Evolutionary conservation across 2,888 invertebrate species (phyloP).

Genomic region (Phrixothrix hirtus): DNA sequence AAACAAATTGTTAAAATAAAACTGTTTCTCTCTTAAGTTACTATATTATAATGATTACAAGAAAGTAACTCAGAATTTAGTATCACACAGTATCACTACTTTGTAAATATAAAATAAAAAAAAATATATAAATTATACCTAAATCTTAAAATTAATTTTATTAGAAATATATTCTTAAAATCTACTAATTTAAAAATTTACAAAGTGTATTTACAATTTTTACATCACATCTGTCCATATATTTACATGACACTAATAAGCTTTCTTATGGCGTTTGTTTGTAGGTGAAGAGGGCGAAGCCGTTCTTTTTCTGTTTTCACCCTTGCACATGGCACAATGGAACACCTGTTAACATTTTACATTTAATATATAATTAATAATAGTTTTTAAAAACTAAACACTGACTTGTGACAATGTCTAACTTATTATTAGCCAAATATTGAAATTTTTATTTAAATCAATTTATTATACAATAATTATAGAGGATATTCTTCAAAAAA

Average conservation of each 20-base stretch:
- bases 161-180: conserved; percentile 35
- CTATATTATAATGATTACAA: too few species aligned
- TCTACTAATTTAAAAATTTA: conserved; percentile 37
- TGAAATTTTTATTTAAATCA: too few species aligned
- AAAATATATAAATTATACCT: conserved; percentile 24
- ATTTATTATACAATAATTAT: too few species aligned
- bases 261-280: conserved; percentile 47
- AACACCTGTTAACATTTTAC: conserved; percentile 49
- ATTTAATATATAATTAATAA: too few species aligned
- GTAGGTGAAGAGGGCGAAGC: conserved; percentile 43
- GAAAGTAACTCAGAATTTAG: too few species aligned
- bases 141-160: conserved; percentile 24
- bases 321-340: conserved; percentile 59
- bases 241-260: conserved; percentile 43
- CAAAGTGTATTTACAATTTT: conserved; percentile 46
- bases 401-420: too few species aligned
- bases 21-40: too few species aligned
- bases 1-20: too few species aligned
- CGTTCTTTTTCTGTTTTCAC: conserved; percentile 39
- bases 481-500: too few species aligned
- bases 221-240: conserved; percentile 39
- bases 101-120: conserved; percentile 45
- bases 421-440: too few species aligned
- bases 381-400: too few species aligned
- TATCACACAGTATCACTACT: conserved; percentile 47